Evolutionary conservation across 2,113 vertebrate species (phyloP).

Genomic region (Notothenia rossii): DNA sequence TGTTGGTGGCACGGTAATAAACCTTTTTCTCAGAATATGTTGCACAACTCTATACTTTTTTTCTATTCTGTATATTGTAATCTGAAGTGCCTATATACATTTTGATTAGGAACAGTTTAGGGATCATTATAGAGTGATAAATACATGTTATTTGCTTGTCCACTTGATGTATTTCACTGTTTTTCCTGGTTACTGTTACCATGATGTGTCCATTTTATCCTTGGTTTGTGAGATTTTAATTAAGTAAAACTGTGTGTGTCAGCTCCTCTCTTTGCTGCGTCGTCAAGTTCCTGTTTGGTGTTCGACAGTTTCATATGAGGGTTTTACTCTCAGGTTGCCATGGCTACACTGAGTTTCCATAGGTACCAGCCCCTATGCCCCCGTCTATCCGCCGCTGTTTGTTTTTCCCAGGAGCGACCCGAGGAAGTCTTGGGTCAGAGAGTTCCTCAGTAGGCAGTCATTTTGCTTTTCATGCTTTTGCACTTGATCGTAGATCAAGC

Average conservation of each 20-base stretch:
- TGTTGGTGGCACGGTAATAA: conserved; percentile 50
- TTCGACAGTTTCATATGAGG: conserved; percentile 51
- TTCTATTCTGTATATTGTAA: background rate
- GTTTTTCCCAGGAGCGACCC: conserved; percentile 76
- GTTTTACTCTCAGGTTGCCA: conserved; percentile 66
- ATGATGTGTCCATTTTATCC: background rate
- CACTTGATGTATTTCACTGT: background rate
- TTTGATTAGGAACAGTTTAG: background rate
- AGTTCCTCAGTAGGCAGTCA: conserved; percentile 36
- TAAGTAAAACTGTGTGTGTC: conserved; percentile 14
- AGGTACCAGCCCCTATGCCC: conserved; percentile 54
- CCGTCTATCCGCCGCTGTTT: conserved; percentile 67
- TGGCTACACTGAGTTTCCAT: conserved; percentile 67
- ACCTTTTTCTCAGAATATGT: background rate
- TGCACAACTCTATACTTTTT: background rate
- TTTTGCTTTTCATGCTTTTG: conserved; percentile 25
- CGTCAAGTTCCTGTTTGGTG: conserved; percentile 63
- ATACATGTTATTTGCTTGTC: background rate
- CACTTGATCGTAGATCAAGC: conserved; percentile 51
- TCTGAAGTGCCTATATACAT: background rate
- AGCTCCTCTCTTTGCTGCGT: conserved; percentile 45
- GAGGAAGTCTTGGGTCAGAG: conserved; percentile 52
- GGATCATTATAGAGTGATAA: background rate
- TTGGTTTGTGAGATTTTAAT: conserved; percentile 24
- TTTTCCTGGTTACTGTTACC: background rate